Percentiles rank a stretch among this genome's conserved stretches.
Conservation (phyloP, 2,888 invertebrate genomes). For the Tinea semifulvella region DNA sequence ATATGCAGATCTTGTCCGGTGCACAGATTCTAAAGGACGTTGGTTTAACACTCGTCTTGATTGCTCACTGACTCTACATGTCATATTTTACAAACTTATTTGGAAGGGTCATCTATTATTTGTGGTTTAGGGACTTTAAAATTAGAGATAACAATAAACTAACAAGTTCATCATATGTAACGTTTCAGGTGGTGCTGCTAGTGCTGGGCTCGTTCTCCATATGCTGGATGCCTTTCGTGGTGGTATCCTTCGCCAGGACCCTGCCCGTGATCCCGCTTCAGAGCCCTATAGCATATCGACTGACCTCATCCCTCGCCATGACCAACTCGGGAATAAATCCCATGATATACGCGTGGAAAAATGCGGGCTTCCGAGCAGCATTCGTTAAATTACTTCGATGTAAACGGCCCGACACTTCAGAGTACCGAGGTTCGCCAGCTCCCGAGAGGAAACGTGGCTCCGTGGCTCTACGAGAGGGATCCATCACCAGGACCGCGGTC, state of each 20-base stretch:
- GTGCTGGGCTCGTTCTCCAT: constrained; percentile 82
- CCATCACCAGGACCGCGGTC: constrained; percentile 45
- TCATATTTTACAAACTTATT: too few relatives aligned
- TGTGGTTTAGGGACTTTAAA: too few relatives aligned
- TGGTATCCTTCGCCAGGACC: constrained; percentile 71
- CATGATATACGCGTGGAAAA: constrained; percentile 87
- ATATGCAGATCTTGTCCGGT: too few relatives aligned
- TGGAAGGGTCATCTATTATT: too few relatives aligned
- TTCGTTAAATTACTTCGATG: constrained; percentile 75
- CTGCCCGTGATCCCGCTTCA: constrained; percentile 57
- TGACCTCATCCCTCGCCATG: constrained; percentile 77
- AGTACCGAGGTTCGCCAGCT: constrained; percentile 64
- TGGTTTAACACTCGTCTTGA: too few relatives aligned
- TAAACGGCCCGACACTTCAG: constrained; percentile 67
- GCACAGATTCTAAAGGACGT: too few relatives aligned
- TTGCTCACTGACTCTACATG: too few relatives aligned
- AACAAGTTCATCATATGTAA: too few relatives aligned
- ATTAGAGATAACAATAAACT: too few relatives aligned
- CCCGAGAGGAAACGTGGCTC: constrained; percentile 62
- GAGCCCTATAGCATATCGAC: constrained; percentile 68
- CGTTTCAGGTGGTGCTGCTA: constrained; percentile 78
- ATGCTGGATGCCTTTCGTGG: constrained; percentile 84
- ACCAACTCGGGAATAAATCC: constrained; percentile 85
- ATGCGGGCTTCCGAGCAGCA: constrained; percentile 77
- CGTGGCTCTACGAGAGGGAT: constrained; percentile 55